Conservation (phyloP, 2,797 vertebrate species). For the Yasuhikotakia modesta region DNA sequence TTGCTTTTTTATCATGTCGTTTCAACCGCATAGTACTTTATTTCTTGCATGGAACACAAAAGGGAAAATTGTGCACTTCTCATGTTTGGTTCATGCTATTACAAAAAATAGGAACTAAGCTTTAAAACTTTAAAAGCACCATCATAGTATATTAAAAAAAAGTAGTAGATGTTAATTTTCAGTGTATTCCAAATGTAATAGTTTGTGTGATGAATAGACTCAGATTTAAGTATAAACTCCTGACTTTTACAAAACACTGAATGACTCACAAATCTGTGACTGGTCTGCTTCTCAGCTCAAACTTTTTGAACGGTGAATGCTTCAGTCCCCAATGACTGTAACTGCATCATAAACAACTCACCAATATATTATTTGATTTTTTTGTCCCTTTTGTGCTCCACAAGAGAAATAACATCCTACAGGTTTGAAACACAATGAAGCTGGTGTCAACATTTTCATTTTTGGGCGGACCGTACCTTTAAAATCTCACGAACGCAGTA, state of each 20-base stretch:
- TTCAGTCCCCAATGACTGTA: background rate
- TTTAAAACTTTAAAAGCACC: background rate
- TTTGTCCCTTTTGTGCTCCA: background rate
- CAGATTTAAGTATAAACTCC: background rate
- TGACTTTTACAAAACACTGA: too few species aligned
- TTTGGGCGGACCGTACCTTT: background rate
- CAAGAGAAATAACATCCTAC: background rate
- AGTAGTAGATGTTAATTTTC: background rate
- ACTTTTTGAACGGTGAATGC: background rate
- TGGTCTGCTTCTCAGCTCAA: too few species aligned
- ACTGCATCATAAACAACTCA: background rate
- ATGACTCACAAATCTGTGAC: too few species aligned
- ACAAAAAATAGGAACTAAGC: background rate
- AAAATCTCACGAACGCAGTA: conserved; percentile 5
- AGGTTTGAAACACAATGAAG: background rate
- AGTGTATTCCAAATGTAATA: background rate
- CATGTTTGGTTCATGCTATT: background rate
- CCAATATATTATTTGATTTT: background rate
- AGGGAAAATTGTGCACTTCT: background rate
- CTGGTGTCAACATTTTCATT: background rate
- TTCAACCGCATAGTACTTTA: background rate
- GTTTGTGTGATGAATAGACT: background rate
- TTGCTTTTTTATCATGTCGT: background rate
- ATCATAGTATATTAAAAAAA: background rate
- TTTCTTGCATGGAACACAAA: background rate